Percentiles rank a stretch among this genome's conserved stretches.
Conservation (phyloP, 92 coral and sea anemone species). For the Phymanthus crucifer region DNA sequence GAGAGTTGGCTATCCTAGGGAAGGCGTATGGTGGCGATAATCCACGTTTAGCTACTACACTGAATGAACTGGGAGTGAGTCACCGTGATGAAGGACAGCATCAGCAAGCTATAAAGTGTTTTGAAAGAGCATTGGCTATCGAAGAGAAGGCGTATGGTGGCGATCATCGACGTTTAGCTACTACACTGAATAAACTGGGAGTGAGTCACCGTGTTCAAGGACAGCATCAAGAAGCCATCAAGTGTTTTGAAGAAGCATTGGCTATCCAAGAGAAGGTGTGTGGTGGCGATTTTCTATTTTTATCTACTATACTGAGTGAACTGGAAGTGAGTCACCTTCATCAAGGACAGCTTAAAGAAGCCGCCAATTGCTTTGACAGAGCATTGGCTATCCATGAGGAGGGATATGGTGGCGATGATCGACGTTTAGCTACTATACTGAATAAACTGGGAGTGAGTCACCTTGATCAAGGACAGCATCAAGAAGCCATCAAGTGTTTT, state of each 20-base stretch:
- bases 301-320: not conserved
- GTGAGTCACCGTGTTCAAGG: not conserved
- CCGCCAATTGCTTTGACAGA: slow-evolving; percentile 15
- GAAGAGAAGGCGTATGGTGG: not conserved
- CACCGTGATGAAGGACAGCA: slow-evolving; percentile 7
- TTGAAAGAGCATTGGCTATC: slow-evolving; percentile 6
- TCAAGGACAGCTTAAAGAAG: slow-evolving; percentile 10
- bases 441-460: no score
- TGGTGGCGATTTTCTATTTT: slow-evolving; percentile 9
- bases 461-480: no score
- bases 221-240: not conserved
- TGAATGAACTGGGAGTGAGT: no score
- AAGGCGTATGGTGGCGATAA: not conserved
- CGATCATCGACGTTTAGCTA: slow-evolving; percentile 17
- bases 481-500: no score
- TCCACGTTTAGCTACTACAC: slow-evolving; percentile 2
- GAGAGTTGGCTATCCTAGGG: not conserved
- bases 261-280: not conserved
- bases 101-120: not conserved
- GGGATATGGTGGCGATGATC: not conserved
- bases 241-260: not conserved
- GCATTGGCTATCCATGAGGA: slow-evolving; percentile 10
- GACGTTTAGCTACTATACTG: no score
- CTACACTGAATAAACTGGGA: slow-evolving; percentile 3
- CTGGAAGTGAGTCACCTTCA: not conserved